Evolutionary conservation across 2,797 vertebrate species (phyloP), one percentile per base, ranked within the genome.

Genomic region (Kryptolebias ocellatus): DNA sequence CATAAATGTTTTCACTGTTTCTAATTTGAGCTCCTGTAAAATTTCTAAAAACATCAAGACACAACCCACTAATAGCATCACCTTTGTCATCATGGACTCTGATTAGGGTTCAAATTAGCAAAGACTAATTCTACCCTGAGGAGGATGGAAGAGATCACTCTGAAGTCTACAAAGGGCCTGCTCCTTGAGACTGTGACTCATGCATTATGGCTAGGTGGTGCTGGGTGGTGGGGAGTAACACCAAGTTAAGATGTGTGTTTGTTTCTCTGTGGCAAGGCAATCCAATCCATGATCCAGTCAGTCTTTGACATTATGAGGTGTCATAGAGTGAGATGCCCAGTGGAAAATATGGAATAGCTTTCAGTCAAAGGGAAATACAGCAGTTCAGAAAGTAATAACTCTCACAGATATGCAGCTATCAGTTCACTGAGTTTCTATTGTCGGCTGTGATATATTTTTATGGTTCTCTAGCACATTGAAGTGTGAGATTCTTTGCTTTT

Each of bases 221-320:
- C 56, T 60, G 44, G 3, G 45, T 42, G 49, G 18, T 10, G 16
- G 47, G 46, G 24, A 60, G 67, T 2, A 34, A 73, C 83, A 77
- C 57, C 56, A 46, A 57, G 58, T 82, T 81, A 54, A 71, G 39
- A 55, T 63, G 16, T 64, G 18, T 88, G 82, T 90, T 89, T 88
- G 83, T 92, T 87, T 88, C 50, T 78, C 72, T 68, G 83, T 87
- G 64, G 85, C 87, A 85, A 64, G 80, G 84, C 83, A 89, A 88
- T 90, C 71, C 50, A 57, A 24, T 47, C 44, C n/a, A 20, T 37
- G 20, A 68, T 66, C 51, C 45, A 28, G 51, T 51, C 6, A 6
- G 16, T 60, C 51, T 76, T 64, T 66, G 55, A 75, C 71, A 39
- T 81, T 57, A 81, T 37, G 59, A 80, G 64, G 68, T 77, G 71